Evolutionary conservation across 2,888 invertebrate species (phyloP).

Genomic region (Caenorhabditis imperialis): DNA sequence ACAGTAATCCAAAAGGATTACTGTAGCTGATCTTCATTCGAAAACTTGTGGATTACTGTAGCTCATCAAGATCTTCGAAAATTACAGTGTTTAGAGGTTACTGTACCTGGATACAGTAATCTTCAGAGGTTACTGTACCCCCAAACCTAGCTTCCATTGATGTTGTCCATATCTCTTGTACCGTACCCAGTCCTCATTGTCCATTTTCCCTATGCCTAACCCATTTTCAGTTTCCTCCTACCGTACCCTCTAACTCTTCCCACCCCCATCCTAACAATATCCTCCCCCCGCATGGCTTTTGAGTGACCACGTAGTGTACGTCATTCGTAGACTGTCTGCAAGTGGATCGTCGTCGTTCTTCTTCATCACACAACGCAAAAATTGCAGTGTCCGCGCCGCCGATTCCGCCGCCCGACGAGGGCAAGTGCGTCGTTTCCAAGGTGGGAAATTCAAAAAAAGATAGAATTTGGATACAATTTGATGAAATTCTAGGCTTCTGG

Average conservation of each 20-base stretch:
- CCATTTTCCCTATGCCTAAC: slow-evolving; percentile 8
- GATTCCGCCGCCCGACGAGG: slow-evolving; percentile 76
- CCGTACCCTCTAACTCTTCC: slow-evolving; percentile 1
- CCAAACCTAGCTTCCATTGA: too few relatives aligned
- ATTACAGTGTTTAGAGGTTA: too few relatives aligned
- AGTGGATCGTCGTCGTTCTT: slow-evolving; percentile 35
- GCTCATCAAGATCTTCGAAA: too few relatives aligned
- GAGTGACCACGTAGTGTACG: slow-evolving; percentile 31
- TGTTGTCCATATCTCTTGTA: too few relatives aligned
- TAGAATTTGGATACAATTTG: too few relatives aligned
- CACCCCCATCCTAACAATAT: slow-evolving; percentile 8
- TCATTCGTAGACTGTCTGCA: slow-evolving; percentile 44
- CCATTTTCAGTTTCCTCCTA: slow-evolving; percentile 32
- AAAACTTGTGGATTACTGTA: too few relatives aligned
- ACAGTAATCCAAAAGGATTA: too few relatives aligned
- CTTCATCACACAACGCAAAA: slow-evolving; percentile 33
- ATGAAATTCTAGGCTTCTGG: slow-evolving; percentile 63
- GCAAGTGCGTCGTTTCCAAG: slow-evolving; percentile 72
- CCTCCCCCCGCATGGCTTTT: slow-evolving; percentile 6
- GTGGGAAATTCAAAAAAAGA: slow-evolving; percentile 18
- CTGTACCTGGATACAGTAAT: too few relatives aligned
- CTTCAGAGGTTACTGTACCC: too few relatives aligned
- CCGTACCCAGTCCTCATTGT: slow-evolving; percentile 1
- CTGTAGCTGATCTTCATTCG: too few relatives aligned
- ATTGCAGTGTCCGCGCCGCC: slow-evolving; percentile 76